phyloP scores from a whole-genome alignment of 30 jellyfish, hydroid and myxozoan genomes.

The Aurelia coerulea region DNA sequence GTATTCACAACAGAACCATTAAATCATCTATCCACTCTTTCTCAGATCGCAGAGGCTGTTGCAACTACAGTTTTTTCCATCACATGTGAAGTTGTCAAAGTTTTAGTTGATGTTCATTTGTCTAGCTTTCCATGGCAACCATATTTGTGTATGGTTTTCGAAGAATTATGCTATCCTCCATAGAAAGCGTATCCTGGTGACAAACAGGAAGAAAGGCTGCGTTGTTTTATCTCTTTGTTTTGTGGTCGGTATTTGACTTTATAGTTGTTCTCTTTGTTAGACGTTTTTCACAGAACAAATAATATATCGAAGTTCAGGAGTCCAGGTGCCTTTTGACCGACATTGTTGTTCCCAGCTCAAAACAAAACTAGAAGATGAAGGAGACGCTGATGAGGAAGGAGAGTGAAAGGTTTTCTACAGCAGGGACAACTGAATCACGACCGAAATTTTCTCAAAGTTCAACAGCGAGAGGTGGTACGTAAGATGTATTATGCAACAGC shows the following conservation, averaged over 20 bases:
- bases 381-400: conserved; percentile 19
- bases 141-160: conserved; percentile 10
- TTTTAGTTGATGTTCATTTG: conserved; percentile 56
- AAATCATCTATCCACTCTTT: too few relatives aligned
- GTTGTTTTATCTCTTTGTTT: not conserved
- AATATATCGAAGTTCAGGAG: too few relatives aligned
- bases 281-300: too few relatives aligned
- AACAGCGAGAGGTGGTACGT: conserved; percentile 22
- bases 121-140: conserved; percentile 44
- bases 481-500: not conserved
- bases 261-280: too few relatives aligned
- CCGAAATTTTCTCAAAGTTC: conserved; percentile 28
- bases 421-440: conserved; percentile 22
- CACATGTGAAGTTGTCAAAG: not conserved
- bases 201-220: not conserved
- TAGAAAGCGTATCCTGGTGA: not conserved
- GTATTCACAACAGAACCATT: too few relatives aligned
- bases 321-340: too few relatives aligned
- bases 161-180: too few relatives aligned
- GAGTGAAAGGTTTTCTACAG: conserved; percentile 22
- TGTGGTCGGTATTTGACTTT: not conserved
- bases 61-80: too few relatives aligned
- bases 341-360: too few relatives aligned
- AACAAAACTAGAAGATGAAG: not conserved
- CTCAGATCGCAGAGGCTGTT: too few relatives aligned